Conservation (phyloP, 2,888 invertebrate species). For the Dioctria linearis region DNA sequence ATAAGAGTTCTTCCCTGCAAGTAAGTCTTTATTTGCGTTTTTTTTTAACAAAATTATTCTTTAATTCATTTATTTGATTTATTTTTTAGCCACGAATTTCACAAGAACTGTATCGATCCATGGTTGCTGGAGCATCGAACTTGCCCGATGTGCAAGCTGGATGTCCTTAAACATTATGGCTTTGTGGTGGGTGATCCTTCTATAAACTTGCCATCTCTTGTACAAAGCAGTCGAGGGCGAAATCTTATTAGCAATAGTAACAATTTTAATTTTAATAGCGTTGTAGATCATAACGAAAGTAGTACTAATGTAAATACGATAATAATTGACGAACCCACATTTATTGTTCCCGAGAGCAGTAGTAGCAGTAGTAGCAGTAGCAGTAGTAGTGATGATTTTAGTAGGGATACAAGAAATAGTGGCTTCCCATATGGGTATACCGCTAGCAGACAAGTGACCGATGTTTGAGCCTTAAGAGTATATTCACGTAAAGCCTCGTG, state of each 20-base stretch:
- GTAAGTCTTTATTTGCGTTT: constrained; percentile 73
- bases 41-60: constrained; percentile 12
- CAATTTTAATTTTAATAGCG: constrained; percentile 56
- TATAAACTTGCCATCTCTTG: constrained; percentile 62
- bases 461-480: constrained; percentile 61
- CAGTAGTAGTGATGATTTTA: constrained; percentile 41
- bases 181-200: constrained; percentile 81
- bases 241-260: constrained; percentile 61
- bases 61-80: constrained; percentile 28
- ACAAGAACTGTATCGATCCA: constrained; percentile 96
- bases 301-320: background rate
- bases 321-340: constrained; percentile 6
- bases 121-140: constrained; percentile 96
- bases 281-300: constrained; percentile 4
- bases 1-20: constrained; percentile 92
- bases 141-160: constrained; percentile 98
- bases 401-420: constrained; percentile 60
- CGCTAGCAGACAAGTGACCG: constrained; percentile 69
- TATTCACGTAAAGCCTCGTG: background rate
- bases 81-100: constrained; percentile 89
- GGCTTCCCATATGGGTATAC: constrained; percentile 60
- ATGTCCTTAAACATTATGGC: constrained; percentile 92
- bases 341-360: constrained; percentile 13
- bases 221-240: background rate
- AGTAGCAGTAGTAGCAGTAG: background rate